Evolutionary conservation across 2,113 vertebrate genomes (phyloP), one percentile per base, ranked within the genome.

Genomic region (Lycocorax pyrrhopterus): DNA sequence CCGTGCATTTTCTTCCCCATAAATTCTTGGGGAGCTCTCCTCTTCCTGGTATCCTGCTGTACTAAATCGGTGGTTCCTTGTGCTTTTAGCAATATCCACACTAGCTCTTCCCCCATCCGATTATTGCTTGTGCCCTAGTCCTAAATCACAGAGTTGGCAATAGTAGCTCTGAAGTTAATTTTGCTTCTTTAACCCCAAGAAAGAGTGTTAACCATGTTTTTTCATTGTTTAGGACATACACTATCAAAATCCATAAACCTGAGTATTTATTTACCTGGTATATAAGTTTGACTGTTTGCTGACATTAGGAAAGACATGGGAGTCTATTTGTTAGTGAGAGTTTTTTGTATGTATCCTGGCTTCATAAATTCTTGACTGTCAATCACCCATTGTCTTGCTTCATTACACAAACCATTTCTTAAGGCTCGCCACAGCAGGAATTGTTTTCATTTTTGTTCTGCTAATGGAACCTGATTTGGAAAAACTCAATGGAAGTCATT

Each of bases 381-480:
- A 93, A 71, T 95, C 94, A 90, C 25, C 39, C 64, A 81, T 93
- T 97, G 79, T 90, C 80, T 90, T 90, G 73, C 17, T 87, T 94
- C 64, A 84, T 92, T 97, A 72, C 72, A 81, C 72, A 92, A 71
- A 67, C 47, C 33, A 84, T 89, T 95, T 94, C 83, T 94, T 94
- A 92, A 86, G 86, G 63, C 89, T 90, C 43, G 30, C 68, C 84
- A 32, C 93, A 94, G 78, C 71, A 93, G 84, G 84, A 91, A 91
- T 87, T 94, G 62, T 92, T 96, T 96, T 87, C 62, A 58, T 46
- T 96, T 96, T 91, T 94, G 43, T 97, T 81, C 83, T 90, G 74
- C 51, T 96, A 96, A 85, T 85, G 85, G 84, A 90, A 91, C 37
- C 41, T 89, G 83, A 78, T 93, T 95, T 93, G 89, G 73, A 89